phyloP scores from a whole-genome alignment of 2,888 invertebrate species.

The Aethes cnicana region DNA sequence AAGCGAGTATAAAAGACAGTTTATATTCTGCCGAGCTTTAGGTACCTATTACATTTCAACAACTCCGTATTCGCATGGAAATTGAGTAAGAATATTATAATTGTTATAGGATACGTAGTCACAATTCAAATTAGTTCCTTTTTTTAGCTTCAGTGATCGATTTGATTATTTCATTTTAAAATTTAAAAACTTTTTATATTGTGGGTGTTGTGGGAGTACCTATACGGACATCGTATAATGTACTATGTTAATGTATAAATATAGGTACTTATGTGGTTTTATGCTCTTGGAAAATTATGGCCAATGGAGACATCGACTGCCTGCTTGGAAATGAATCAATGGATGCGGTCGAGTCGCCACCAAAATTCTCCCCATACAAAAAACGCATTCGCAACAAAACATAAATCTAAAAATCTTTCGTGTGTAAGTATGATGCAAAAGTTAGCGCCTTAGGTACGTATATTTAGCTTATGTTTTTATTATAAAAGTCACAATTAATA shows the following conservation, averaged over 20 bases:
- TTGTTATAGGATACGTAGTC: not conserved
- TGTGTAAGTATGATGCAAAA: no score
- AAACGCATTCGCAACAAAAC: not conserved
- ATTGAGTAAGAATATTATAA: not conserved
- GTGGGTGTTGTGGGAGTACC: no score
- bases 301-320: not conserved
- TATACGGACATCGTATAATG: no score
- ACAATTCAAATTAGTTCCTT: no score
- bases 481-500: no score
- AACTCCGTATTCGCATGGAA: not conserved
- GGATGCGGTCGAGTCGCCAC: not conserved
- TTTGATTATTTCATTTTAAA: no score
- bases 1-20: constrained; percentile 9
- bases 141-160: no score
- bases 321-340: not conserved
- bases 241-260: no score
- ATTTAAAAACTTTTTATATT: no score
- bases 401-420: no score
- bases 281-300: not conserved
- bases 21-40: constrained; percentile 8
- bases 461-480: no score
- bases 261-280: not conserved
- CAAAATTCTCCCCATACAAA: not conserved
- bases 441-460: no score
- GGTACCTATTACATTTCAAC: constrained; percentile 4